A percentile compares a stretch with the other conserved stretches of the same genome.
Evolutionary conservation across 2,888 invertebrate genomes (phyloP).

Genomic region (Cheilosia pagana): DNA sequence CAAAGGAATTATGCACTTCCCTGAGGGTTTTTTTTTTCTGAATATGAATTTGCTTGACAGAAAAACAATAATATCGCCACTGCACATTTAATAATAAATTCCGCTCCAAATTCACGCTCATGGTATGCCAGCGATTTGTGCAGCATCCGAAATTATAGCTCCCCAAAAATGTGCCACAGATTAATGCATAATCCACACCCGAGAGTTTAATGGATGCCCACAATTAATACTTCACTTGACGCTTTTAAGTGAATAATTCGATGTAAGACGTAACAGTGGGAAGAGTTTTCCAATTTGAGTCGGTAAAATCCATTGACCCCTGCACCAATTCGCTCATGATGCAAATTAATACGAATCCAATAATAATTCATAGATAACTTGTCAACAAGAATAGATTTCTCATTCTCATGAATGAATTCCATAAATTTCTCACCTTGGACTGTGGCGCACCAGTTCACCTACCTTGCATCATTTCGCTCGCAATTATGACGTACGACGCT

Average conservation of each 20-base stretch:
- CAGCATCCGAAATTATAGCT: slow-evolving; percentile 16
- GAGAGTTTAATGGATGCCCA: slow-evolving; percentile 24
- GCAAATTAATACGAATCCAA: slow-evolving; percentile 5
- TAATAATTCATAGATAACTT: slow-evolving; percentile 43
- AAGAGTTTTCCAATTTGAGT: slow-evolving; percentile 1
- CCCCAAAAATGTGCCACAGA: slow-evolving; percentile 8
- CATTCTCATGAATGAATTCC: slow-evolving; percentile 8
- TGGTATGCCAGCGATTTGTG: slow-evolving; percentile 5
- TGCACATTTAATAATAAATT: not conserved
- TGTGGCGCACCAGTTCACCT: slow-evolving; percentile 36
- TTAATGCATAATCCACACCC: slow-evolving; percentile 29
- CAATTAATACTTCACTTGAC: slow-evolving; percentile 58
- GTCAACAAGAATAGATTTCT: not conserved
- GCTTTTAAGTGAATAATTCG: slow-evolving; percentile 51
- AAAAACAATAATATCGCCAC: not conserved
- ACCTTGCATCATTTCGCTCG: slow-evolving; percentile 14
- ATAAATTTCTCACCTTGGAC: slow-evolving; percentile 35
- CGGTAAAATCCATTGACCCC: slow-evolving; percentile 54
- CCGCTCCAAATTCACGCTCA: not conserved
- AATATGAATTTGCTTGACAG: slow-evolving; percentile 14
- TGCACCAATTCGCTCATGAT: not conserved
- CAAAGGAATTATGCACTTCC: not conserved
- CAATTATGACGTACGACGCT: not conserved
- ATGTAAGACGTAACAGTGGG: not conserved
- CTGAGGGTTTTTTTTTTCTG: slow-evolving; percentile 12